Conservation (phyloP, 2,113 vertebrate genomes). For the Zosterops borbonicus region DNA sequence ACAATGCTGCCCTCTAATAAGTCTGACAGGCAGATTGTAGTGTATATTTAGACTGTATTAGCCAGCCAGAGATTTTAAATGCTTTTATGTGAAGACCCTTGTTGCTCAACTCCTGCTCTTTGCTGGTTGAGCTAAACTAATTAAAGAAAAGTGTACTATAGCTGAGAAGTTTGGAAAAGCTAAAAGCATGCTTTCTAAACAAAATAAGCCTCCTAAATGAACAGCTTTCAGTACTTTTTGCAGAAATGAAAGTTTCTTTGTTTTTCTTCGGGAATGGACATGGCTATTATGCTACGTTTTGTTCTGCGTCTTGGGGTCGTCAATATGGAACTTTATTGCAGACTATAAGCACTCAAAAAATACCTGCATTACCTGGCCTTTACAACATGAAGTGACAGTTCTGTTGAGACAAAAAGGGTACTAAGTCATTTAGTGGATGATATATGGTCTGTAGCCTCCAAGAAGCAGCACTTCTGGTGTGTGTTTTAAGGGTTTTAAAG, state of each 20-base stretch:
- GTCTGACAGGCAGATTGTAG: slow-evolving; percentile 34
- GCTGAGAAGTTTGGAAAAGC: neutral
- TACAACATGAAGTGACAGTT: neutral
- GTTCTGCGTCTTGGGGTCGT: neutral
- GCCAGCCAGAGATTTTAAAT: neutral
- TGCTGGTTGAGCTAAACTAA: slow-evolving; percentile 20
- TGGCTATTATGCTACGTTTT: neutral
- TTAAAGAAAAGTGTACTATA: neutral
- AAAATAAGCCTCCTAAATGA: neutral
- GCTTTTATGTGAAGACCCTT: slow-evolving; percentile 3
- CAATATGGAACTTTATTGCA: neutral
- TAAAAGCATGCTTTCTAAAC: neutral
- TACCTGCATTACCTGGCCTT: neutral
- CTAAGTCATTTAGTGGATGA: neutral
- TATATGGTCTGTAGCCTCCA: neutral
- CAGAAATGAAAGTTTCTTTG: neutral
- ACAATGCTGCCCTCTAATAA: slow-evolving; percentile 29
- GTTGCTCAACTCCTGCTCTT: neutral
- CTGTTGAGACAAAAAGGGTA: neutral
- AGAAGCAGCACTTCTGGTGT: neutral
- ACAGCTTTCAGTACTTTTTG: neutral
- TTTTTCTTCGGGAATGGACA: neutral
- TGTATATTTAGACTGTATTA: slow-evolving; percentile 30
- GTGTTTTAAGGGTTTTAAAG: neutral
- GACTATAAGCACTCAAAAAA: neutral